Evolutionary conservation across 2,113 vertebrate species (phyloP).

Genomic region (Stegostoma tigrinum): DNA sequence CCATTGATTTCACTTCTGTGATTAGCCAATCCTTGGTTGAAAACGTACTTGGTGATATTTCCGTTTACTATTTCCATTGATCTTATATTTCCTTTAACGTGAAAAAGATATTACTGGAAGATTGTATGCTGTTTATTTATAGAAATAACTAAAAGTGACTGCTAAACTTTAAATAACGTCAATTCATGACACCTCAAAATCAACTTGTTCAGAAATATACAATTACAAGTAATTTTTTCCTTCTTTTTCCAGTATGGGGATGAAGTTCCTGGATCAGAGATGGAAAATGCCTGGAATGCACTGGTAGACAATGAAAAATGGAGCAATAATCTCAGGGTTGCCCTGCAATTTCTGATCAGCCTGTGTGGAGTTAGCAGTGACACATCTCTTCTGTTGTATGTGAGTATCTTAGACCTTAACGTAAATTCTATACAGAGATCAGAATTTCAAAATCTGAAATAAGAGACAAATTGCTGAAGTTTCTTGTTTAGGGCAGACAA

Average conservation of each 20-base stretch:
- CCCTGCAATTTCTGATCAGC: conserved; percentile 91
- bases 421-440: background rate
- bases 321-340: conserved; percentile 88
- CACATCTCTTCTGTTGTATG: conserved; percentile 81
- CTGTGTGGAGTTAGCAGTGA: conserved; percentile 96
- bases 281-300: conserved; percentile 96
- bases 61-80: background rate
- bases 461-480: background rate
- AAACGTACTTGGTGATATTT: background rate
- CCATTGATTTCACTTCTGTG: background rate
- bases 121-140: background rate
- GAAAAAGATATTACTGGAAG: background rate
- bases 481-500: background rate
- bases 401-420: conserved; percentile 54
- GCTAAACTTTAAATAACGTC: background rate
- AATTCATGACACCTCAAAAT: background rate
- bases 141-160: background rate
- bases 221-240: background rate
- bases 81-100: background rate
- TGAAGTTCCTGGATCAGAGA: conserved; percentile 88
- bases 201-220: background rate
- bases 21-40: background rate
- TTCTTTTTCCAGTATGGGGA: conserved; percentile 76
- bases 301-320: conserved; percentile 92
- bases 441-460: background rate